phyloP scores from a whole-genome alignment of 2,888 invertebrate species.

The Lymantria monacha region DNA sequence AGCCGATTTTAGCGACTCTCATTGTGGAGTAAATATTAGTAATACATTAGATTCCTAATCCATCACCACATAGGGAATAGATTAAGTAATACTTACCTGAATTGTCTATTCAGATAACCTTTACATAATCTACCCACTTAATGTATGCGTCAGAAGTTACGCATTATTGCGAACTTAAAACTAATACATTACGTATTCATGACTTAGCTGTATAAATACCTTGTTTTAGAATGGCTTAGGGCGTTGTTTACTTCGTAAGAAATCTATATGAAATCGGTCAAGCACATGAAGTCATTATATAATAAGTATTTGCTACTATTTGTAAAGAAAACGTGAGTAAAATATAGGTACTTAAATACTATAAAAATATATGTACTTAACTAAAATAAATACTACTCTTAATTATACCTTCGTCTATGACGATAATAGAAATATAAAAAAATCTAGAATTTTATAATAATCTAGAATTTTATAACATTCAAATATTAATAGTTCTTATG shows the following conservation, averaged over 20 bases:
- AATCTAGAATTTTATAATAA: no score
- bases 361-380: no score
- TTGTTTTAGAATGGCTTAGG: constrained; percentile 7
- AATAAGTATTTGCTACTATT: neutral
- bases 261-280: constrained; percentile 3
- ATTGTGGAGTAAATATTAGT: no score
- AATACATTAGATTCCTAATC: no score
- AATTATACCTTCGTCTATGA: no score
- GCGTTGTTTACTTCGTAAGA: constrained; percentile 2
- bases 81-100: neutral
- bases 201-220: constrained; percentile 14
- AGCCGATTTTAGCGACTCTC: no score
- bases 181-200: constrained; percentile 24
- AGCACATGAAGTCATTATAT: neutral
- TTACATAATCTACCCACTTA: constrained; percentile 11
- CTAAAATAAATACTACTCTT: no score
- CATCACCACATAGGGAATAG: neutral
- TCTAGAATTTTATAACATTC: no score
- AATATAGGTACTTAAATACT: no score
- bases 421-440: no score
- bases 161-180: constrained; percentile 19
- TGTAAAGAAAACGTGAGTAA: neutral
- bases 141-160: constrained; percentile 18
- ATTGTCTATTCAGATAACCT: neutral
- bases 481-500: no score